Conservation (phyloP, 2,113 vertebrate species). For the Muntiacus muntjak region DNA sequence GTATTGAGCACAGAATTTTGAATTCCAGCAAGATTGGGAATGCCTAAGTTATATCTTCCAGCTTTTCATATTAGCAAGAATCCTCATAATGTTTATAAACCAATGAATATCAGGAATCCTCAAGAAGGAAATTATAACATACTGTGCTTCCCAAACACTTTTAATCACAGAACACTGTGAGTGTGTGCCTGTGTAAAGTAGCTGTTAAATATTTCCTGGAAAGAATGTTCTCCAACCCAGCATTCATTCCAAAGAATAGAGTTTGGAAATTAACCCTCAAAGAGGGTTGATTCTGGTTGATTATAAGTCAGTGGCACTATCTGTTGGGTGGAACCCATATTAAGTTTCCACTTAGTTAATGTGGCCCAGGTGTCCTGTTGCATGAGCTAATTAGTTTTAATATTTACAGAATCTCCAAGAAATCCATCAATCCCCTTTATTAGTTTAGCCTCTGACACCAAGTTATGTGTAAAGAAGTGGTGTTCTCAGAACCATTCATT, state of each 20-base stretch:
- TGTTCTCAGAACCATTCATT: not conserved
- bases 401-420: not conserved
- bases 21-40: not conserved
- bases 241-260: not conserved
- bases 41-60: not conserved
- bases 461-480: not conserved
- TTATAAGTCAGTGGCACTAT: not conserved
- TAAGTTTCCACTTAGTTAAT: not conserved
- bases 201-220: constrained; percentile 17
- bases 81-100: not conserved
- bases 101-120: not conserved
- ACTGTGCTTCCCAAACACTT: not conserved
- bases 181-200: not conserved
- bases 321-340: not conserved
- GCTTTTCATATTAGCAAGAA: not conserved
- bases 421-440: not conserved
- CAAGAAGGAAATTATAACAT: not conserved
- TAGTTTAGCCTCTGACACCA: not conserved
- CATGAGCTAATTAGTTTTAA: not conserved
- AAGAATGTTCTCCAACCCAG: not conserved
- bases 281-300: not conserved
- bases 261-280: not conserved
- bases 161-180: not conserved
- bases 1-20: not conserved
- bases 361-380: not conserved